These are phyloP conservation scores for Nephrotoma appendiculata DNA, from an alignment of 2,888 invertebrate genomes.

Conservation along the genomic window DNA sequence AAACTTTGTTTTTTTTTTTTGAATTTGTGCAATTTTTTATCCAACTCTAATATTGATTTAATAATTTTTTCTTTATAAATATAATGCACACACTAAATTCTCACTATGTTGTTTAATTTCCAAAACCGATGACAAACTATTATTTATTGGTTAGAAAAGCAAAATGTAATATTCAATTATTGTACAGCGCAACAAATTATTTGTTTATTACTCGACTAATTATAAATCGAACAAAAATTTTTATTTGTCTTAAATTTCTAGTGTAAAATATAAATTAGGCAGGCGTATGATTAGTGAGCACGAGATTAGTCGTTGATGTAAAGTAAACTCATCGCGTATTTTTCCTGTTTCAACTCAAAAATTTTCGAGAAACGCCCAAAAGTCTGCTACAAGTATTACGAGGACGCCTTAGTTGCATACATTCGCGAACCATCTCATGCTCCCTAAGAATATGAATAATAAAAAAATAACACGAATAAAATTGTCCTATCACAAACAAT, in stretches of 20 bases:
- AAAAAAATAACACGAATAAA: neutral
- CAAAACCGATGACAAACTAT: neutral
- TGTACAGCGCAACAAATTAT: neutral
- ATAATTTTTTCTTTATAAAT: neutral
- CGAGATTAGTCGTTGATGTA: neutral
- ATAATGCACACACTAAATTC: neutral
- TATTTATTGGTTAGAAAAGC: neutral
- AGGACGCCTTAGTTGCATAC: neutral
- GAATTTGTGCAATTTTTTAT: neutral
- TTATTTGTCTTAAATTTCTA: neutral
- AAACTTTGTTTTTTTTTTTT: neutral
- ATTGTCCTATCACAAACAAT: neutral
- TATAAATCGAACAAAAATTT: neutral
- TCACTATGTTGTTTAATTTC: neutral
- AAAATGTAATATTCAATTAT: neutral
- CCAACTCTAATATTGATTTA: neutral
- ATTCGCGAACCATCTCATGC: neutral
- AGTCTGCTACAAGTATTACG: neutral
- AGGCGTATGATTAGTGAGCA: neutral
- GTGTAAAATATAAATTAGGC: neutral
- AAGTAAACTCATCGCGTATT: too few species aligned
- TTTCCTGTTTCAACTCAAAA: too few species aligned
- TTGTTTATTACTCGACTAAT: neutral
- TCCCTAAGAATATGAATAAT: neutral
- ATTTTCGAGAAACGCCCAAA: too few species aligned